phyloP scores from a whole-genome alignment of 2,797 vertebrate genomes.

The Clarias pachynema region DNA sequence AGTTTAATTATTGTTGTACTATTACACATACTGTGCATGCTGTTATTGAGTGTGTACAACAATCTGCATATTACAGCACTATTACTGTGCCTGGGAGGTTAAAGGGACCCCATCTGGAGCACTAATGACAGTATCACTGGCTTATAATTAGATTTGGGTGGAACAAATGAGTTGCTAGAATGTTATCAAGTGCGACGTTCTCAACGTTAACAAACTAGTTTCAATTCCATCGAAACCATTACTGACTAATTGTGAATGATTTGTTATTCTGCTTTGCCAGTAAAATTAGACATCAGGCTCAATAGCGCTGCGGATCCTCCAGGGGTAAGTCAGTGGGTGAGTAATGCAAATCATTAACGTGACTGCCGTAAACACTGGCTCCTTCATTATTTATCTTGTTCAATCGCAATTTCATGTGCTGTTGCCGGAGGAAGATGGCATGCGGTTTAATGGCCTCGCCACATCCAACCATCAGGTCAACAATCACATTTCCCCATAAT shows the following conservation, averaged over 20 bases:
- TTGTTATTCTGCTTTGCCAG: slow-evolving; percentile 29
- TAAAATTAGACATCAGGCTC: slow-evolving; percentile 48
- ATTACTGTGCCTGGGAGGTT: background rate
- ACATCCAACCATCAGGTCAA: slow-evolving; percentile 33
- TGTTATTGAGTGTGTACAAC: slow-evolving; percentile 7
- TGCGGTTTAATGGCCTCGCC: slow-evolving; percentile 25
- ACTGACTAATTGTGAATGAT: slow-evolving; percentile 1
- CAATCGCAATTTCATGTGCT: slow-evolving; percentile 58
- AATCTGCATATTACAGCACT: slow-evolving; percentile 5
- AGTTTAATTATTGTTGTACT: background rate
- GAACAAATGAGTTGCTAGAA: background rate
- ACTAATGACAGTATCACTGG: background rate
- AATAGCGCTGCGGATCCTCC: slow-evolving; percentile 15
- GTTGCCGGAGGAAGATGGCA: slow-evolving; percentile 36
- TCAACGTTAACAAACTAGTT: background rate
- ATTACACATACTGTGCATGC: slow-evolving; percentile 6
- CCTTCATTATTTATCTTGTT: slow-evolving; percentile 67
- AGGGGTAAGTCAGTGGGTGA: slow-evolving; percentile 55
- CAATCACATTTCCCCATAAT: slow-evolving; percentile 28
- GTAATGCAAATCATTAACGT: slow-evolving; percentile 66
- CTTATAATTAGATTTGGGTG: slow-evolving; percentile 20
- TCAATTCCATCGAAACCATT: background rate
- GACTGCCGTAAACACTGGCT: slow-evolving; percentile 59
- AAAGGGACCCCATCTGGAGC: background rate
- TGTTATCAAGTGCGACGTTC: background rate